Conservation (phyloP, 1,140 invertebrate species). For the Periplaneta americana region DNA sequence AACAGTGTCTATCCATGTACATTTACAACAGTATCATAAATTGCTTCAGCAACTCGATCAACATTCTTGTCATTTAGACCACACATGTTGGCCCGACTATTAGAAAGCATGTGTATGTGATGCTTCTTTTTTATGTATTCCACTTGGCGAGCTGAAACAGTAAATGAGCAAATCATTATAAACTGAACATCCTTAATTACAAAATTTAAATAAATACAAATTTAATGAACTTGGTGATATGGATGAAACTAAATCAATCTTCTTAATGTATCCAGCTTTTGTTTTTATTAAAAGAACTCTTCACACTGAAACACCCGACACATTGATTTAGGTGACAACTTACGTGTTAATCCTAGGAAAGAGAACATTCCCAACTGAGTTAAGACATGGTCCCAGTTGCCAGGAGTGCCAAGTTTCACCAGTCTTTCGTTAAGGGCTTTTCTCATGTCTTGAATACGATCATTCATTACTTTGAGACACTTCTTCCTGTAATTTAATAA, state of each 20-base stretch:
- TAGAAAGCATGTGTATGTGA: neutral
- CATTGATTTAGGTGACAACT: slow-evolving; percentile 28
- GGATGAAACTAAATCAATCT: too few relatives aligned
- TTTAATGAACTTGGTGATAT: too few relatives aligned
- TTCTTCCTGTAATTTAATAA: slow-evolving; percentile 59
- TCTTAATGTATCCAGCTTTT: too few relatives aligned
- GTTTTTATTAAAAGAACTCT: too few relatives aligned
- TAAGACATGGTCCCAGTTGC: slow-evolving; percentile 92
- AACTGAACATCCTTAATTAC: too few relatives aligned
- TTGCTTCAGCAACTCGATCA: neutral
- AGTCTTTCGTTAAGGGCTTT: slow-evolving; percentile 69
- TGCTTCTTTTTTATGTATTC: neutral
- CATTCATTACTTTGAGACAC: slow-evolving; percentile 82
- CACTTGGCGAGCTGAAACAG: neutral
- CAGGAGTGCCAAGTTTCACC: slow-evolving; percentile 74
- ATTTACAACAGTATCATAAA: neutral
- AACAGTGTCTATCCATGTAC: neutral
- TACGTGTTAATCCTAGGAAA: slow-evolving; percentile 85
- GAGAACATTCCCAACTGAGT: slow-evolving; percentile 98
- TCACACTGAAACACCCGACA: too few relatives aligned
- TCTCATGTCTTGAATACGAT: slow-evolving; percentile 86
- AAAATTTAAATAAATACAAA: too few relatives aligned
- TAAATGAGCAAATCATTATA: too few relatives aligned
- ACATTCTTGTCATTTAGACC: neutral
- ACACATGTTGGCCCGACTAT: neutral